These are phyloP conservation scores for Melipona beecheii DNA, from an alignment of 2,888 invertebrate species.

Conservation along the genomic window DNA sequence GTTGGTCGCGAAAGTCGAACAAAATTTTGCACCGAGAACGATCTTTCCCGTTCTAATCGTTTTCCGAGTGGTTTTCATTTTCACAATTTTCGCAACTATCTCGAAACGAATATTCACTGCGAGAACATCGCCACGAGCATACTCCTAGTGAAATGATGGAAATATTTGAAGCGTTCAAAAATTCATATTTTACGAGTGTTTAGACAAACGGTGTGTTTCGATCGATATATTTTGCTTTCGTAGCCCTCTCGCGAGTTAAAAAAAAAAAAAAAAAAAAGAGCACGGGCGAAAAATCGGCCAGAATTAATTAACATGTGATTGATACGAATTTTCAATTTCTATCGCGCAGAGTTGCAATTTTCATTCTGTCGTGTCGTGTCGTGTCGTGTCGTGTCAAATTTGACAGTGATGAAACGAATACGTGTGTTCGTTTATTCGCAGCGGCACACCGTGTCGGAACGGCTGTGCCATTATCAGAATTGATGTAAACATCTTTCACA, in stretches of 20 bases:
- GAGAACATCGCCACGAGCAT: background rate
- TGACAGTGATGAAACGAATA: background rate
- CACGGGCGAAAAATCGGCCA: too few species aligned
- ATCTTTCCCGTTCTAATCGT: background rate
- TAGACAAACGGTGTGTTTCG: background rate
- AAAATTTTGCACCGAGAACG: background rate
- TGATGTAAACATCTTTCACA: background rate
- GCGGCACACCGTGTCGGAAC: too few species aligned
- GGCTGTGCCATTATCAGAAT: background rate
- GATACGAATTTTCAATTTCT: background rate
- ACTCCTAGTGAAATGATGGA: background rate
- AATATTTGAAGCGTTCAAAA: background rate
- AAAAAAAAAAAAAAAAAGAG: too few species aligned
- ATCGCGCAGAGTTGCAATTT: background rate
- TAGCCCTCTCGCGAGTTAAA: background rate
- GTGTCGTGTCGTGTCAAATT: slow-evolving; percentile 7
- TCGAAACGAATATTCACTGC: background rate
- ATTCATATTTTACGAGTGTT: background rate
- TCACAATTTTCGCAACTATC: background rate
- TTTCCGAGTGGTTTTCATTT: background rate
- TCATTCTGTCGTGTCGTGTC: background rate
- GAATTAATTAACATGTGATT: background rate
- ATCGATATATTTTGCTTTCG: too few species aligned
- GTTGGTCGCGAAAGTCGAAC: background rate
- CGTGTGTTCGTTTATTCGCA: background rate